Conservation (phyloP, 2,888 invertebrate genomes). For the Lepeophtheirus nordmannii region DNA sequence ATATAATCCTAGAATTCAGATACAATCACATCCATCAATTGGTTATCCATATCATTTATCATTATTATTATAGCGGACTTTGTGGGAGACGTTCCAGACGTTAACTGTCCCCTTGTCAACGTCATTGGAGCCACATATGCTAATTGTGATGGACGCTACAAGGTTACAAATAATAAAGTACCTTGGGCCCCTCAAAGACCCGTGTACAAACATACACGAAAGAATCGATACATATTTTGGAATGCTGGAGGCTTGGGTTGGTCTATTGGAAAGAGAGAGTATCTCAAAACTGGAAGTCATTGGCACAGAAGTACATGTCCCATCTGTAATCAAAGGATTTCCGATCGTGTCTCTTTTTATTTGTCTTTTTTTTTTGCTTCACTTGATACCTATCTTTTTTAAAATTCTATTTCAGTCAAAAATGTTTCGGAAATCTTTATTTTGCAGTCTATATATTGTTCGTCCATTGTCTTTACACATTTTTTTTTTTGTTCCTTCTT, state of each 20-base stretch:
- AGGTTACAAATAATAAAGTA: slow-evolving; percentile 16
- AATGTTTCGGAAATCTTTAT: neutral
- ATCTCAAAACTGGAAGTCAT: slow-evolving; percentile 24
- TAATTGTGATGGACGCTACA: slow-evolving; percentile 18
- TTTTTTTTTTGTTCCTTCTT: neutral
- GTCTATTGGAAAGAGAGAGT: slow-evolving; percentile 24
- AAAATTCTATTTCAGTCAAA: neutral
- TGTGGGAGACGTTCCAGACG: slow-evolving; percentile 14
- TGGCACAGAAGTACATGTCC: slow-evolving; percentile 24
- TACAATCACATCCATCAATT: too few species aligned
- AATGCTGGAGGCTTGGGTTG: slow-evolving; percentile 23
- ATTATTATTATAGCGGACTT: neutral
- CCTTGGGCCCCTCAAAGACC: slow-evolving; percentile 19
- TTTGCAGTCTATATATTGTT: neutral
- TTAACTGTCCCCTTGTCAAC: slow-evolving; percentile 12
- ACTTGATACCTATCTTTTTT: too few species aligned
- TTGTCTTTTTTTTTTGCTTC: too few species aligned
- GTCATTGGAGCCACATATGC: slow-evolving; percentile 23
- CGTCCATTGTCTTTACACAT: neutral
- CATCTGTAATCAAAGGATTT: neutral
- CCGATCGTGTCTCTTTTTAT: too few species aligned
- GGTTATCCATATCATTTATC: too few species aligned
- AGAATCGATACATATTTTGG: slow-evolving; percentile 25
- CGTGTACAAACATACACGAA: slow-evolving; percentile 18
- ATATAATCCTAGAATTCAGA: too few species aligned